A percentile compares a stretch with the other conserved stretches of the same genome.
Evolutionary conservation across 2,797 vertebrate species (phyloP).

Genomic region (Siniperca undulata): DNA sequence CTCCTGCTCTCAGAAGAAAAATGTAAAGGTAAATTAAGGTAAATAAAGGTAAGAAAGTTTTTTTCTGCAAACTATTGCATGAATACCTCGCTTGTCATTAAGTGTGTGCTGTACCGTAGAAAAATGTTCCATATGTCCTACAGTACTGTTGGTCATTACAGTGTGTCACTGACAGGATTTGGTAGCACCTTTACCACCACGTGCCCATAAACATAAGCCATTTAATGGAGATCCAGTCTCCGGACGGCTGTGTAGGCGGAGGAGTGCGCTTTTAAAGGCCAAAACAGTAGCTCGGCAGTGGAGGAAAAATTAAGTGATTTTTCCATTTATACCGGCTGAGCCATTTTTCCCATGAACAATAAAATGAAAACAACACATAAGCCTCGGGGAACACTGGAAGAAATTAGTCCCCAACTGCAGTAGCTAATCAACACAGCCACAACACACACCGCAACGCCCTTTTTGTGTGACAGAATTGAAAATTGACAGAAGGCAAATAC

Average conservation of each 20-base stretch:
- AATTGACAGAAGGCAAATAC: conserved; percentile 3
- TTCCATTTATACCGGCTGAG: conserved; percentile 74
- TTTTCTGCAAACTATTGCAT: conserved; percentile 46
- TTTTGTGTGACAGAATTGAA: conserved; percentile 34
- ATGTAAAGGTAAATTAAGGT: conserved; percentile 59
- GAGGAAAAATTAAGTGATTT: conserved; percentile 73
- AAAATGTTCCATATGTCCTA: conserved; percentile 46
- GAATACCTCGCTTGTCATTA: conserved; percentile 60
- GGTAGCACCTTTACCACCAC: conserved; percentile 64
- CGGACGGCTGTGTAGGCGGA: conserved; percentile 40
- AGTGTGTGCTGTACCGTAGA: conserved; percentile 25
- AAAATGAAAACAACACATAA: conserved; percentile 74
- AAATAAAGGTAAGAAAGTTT: background rate
- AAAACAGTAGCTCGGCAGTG: conserved; percentile 76
- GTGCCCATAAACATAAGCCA: conserved; percentile 57
- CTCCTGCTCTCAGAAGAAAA: conserved; percentile 38
- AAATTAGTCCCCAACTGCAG: conserved; percentile 70
- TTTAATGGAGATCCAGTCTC: conserved; percentile 59
- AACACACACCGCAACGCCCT: conserved; percentile 52
- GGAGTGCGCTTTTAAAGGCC: conserved; percentile 54
- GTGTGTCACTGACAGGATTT: conserved; percentile 50
- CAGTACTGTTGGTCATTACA: conserved; percentile 26
- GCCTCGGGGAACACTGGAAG: conserved; percentile 65
- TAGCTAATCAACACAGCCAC: conserved; percentile 67
- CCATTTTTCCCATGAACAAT: conserved; percentile 68